Base-by-base conservation (phyloP, 1,140 invertebrate species). In the Uloborus diversus region DNA sequence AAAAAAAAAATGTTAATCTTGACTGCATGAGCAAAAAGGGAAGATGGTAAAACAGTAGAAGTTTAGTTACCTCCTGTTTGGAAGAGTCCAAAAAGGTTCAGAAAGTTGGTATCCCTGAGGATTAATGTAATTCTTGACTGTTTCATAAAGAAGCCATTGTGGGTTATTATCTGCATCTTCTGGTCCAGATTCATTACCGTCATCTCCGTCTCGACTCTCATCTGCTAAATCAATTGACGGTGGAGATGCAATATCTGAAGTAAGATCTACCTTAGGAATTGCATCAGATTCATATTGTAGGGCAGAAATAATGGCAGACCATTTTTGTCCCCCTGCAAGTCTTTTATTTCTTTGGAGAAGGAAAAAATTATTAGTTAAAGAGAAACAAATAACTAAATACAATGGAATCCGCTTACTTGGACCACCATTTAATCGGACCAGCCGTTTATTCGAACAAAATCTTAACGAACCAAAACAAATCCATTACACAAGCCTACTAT, bases 71-170 rank as follows among this genome's bases (percentile, higher is more conserved):
- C 86, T 87, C 85, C 86, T 93, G 14, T 94, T 95, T 2, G 97
- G 97, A 65, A 99, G 88, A 84, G 94, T 94, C 90, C 94, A 92
- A 87, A 99, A 96, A 17, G 95, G 94, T 86, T 97, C 94, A 20
- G 93, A 93, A 81, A 98, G 87, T 53, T 91, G 88, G 4, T 91
- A 89, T 90, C 92, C 92, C 85, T 89, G 89, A 68, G 89, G 87
- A 81, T 90, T 91, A 3, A 56, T 23, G 81, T 90, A 90, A 83
- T 91, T 92, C 85, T 91, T 91, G 20, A 96, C 90, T 70, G 91
- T 89, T 84, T 94, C 92, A 83, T 93, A 93, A 2, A 97, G 86
- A 81, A 93, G 91, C 94, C 94, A 95, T 70, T 91, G 90, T 11
- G 92, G 92, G 84, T 92, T 92, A 81, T 30, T 61, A 35, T 93